Evolutionary conservation across 2,888 invertebrate species (phyloP), one percentile per base, ranked within the genome.

Genomic region (Sepiola atlantica): DNA sequence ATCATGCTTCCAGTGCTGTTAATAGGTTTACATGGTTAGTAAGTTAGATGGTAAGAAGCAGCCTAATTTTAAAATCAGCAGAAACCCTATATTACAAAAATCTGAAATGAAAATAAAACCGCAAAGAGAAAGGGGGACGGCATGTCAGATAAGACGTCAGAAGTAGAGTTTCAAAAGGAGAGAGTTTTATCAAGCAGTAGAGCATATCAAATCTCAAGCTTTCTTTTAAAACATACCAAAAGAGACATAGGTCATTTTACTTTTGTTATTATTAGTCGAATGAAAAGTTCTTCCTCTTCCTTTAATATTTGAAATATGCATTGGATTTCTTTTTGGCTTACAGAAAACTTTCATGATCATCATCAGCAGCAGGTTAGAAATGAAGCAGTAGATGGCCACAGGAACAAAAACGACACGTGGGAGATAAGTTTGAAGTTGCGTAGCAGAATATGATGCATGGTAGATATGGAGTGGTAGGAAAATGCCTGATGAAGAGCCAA

Each of bases 401-500:
- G n/a, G 14, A 77, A 77, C 77, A 77, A 77, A 77, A 77, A 77
- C 32, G 77, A 77, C 77, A 77, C 28, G 77, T 77, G 77, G 77
- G 32, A 77, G 77, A 77, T n/a, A 77, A 77, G 10, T 77, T 77
- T 77, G n/a, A 77, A 77, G n/a, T 77, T 77, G 77, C 77, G 32
- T 77, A 77, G 77, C 77, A 77, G 32, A 32, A 77, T n/a, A 77
- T 32, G 77, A 77, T 77, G 77, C 77, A 45, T 45, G 45, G n/a
- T 77, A 77, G 77, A 77, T n/a, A 77, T 77, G 77, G 32, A 77
- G 77, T 77, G 77, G 32, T 32, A 77, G 3, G 32, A 77, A 45
- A n/a, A 77, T 77, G 77, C 77, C 77, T 77, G 77, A 77, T 77
- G 77, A 77, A 77, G 77, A 77, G 77, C 77, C 77, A 77, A 77